A percentile compares a stretch with the other conserved stretches of the same genome.
Conservation (phyloP, 2,888 invertebrate species). For the Cataglyphis cursor region DNA sequence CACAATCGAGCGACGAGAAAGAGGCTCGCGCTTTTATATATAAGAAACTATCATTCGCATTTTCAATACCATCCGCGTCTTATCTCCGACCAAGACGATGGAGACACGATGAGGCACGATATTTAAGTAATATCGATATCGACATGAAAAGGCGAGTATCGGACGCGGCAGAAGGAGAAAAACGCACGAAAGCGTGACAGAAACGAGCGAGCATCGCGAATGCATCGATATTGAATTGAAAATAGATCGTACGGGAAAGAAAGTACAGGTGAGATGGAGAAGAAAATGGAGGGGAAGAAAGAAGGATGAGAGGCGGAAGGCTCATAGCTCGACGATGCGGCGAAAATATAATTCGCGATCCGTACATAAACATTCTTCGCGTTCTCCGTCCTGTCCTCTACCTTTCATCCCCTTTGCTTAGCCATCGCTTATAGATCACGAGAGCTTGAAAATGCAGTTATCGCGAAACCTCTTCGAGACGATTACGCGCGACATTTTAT, state of each 20-base stretch:
- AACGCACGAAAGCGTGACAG: conserved; percentile 35
- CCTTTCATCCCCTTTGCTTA: conserved; percentile 35
- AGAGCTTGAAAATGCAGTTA: conserved; percentile 47
- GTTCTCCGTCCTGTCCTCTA: not conserved
- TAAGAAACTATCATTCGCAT: conserved; percentile 31
- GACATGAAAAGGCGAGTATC: conserved; percentile 42
- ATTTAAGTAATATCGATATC: conserved; percentile 76
- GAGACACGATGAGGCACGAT: conserved; percentile 38
- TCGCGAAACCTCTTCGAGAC: conserved; percentile 36
- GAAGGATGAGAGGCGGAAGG: not conserved
- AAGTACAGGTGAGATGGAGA: not conserved
- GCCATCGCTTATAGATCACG: conserved; percentile 49
- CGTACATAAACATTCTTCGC: conserved; percentile 47
- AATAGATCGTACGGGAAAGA: conserved; percentile 62
- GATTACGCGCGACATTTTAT: conserved; percentile 45
- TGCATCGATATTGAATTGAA: conserved; percentile 72
- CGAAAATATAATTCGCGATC: conserved; percentile 39
- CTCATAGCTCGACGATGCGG: conserved; percentile 15
- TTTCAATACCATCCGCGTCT: conserved; percentile 25
- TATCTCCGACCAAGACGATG: conserved; percentile 3
- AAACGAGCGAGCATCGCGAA: conserved; percentile 64
- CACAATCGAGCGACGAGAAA: not conserved
- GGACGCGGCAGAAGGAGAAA: conserved; percentile 36
- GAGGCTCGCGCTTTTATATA: not conserved
- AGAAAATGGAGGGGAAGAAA: not conserved